phyloP scores from a whole-genome alignment of 2,113 vertebrate species.

The Hipposideros armiger region DNA sequence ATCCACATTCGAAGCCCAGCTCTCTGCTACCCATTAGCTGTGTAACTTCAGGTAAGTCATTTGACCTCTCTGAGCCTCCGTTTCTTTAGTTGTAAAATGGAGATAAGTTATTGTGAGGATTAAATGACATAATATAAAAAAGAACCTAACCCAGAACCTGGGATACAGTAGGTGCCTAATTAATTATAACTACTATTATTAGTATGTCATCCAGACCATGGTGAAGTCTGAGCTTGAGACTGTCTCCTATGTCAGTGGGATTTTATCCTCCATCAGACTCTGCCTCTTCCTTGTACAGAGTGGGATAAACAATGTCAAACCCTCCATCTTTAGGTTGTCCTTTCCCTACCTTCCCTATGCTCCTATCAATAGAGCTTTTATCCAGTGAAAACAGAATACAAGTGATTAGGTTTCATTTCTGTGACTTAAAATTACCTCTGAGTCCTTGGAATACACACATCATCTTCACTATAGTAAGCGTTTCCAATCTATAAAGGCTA shows the following conservation, averaged over 20 bases:
- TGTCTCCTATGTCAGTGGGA: too few species aligned
- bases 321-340: accelerated
- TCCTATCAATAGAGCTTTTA: neutral
- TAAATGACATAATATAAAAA: neutral
- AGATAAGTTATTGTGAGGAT: neutral
- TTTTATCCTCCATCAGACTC: neutral
- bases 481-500: neutral
- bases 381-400: neutral
- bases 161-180: neutral
- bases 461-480: neutral
- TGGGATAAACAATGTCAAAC: neutral
- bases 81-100: neutral
- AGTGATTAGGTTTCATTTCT: neutral
- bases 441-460: neutral
- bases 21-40: neutral
- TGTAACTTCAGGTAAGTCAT: neutral
- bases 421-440: neutral
- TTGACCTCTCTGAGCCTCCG: neutral
- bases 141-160: neutral
- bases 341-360: neutral
- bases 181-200: neutral
- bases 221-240: neutral
- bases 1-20: neutral
- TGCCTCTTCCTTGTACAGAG: neutral
- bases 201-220: neutral